These are phyloP conservation scores for Leptinotarsa juncta DNA, from an alignment of 2,888 invertebrate genomes.

Conservation along the genomic window DNA sequence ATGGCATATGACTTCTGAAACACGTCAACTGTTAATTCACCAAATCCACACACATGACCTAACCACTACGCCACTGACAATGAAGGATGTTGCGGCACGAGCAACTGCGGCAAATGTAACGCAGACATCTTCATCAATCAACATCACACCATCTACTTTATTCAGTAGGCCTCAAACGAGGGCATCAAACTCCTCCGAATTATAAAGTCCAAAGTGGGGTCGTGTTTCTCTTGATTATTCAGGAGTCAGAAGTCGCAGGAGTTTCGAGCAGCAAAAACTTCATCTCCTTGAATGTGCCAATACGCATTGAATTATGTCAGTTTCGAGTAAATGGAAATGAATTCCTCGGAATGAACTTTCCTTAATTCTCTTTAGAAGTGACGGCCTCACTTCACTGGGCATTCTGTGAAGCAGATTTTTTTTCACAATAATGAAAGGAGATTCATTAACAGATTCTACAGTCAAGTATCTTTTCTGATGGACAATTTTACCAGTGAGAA, in stretches of 20 bases:
- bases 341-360: neutral
- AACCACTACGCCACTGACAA: neutral
- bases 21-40: too few species aligned
- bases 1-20: too few species aligned
- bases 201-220: constrained; percentile 8
- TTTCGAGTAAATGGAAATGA: neutral
- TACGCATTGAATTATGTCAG: neutral
- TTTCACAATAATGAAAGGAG: too few species aligned
- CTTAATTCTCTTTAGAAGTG: neutral
- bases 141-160: constrained; percentile 8
- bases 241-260: constrained; percentile 8
- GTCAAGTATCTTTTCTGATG: too few species aligned
- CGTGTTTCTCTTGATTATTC: constrained; percentile 15
- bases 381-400: neutral
- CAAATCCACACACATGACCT: too few species aligned
- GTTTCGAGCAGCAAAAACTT: constrained; percentile 1
- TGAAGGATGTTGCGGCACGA: neutral
- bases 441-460: too few species aligned
- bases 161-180: neutral
- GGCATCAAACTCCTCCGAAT: constrained; percentile 7
- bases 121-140: constrained; percentile 19
- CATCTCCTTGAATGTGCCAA: neutral
- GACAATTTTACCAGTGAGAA: too few species aligned
- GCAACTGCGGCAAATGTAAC: constrained; percentile 12
- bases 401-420: neutral